phyloP scores from a whole-genome alignment of 2,113 vertebrate genomes.

The Plectropomus leopardus region DNA sequence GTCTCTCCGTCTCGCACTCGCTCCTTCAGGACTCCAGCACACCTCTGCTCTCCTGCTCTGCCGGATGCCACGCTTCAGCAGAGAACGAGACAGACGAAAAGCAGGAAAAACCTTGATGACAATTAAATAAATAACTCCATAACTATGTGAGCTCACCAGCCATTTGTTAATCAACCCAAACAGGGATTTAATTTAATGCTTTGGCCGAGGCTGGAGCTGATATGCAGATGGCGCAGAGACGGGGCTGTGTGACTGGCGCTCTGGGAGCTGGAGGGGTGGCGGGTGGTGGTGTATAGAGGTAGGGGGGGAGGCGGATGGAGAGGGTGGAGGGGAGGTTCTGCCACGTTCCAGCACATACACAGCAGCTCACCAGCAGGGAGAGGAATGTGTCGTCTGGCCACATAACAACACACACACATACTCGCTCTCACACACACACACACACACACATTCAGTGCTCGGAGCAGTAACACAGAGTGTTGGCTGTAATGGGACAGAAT shows the following conservation, averaged over 20 bases:
- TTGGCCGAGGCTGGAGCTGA: constrained; percentile 84
- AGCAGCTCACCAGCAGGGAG: constrained; percentile 71
- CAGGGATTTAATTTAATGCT: constrained; percentile 89
- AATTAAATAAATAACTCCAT: constrained; percentile 76
- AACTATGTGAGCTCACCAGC: constrained; percentile 83
- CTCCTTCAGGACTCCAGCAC: constrained; percentile 58
- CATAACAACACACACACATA: constrained; percentile 34
- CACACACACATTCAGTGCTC: neutral
- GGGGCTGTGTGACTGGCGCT: constrained; percentile 84
- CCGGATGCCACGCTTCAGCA: constrained; percentile 28
- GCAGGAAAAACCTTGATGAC: constrained; percentile 55
- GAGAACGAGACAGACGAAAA: constrained; percentile 22
- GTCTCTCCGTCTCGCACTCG: constrained; percentile 1
- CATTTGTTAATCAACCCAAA: constrained; percentile 90
- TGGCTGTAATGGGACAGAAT: constrained; percentile 14
- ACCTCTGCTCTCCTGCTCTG: constrained; percentile 54
- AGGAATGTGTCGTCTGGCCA: constrained; percentile 62
- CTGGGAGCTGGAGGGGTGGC: constrained; percentile 77
- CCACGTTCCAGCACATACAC: constrained; percentile 82
- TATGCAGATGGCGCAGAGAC: constrained; percentile 88
- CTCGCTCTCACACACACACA: constrained; percentile 2
- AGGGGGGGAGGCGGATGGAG: constrained; percentile 42
- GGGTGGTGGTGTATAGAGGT: constrained; percentile 47
- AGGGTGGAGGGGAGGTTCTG: constrained; percentile 52
- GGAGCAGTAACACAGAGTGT: neutral